Conservation (phyloP, 2,888 invertebrate genomes). For the Volucella inflata region DNA sequence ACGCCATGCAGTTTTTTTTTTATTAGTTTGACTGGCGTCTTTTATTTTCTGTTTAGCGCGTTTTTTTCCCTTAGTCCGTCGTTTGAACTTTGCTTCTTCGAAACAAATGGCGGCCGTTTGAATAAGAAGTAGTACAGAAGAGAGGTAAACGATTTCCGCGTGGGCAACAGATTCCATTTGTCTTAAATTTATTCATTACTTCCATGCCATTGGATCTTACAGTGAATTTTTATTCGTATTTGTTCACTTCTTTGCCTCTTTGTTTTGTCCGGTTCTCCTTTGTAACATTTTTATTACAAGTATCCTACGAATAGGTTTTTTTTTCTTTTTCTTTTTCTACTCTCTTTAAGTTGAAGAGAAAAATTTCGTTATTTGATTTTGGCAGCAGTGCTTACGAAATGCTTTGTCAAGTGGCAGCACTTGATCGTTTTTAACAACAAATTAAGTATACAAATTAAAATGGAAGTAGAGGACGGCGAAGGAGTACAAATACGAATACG, state of each 20-base stretch:
- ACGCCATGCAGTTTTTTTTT: constrained; percentile 63
- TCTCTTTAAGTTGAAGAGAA: constrained; percentile 25
- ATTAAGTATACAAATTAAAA: constrained; percentile 66
- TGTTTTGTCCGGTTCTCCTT: constrained; percentile 22
- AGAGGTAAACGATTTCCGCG: constrained; percentile 52
- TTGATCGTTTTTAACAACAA: constrained; percentile 62
- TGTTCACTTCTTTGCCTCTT: background rate
- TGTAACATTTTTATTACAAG: constrained; percentile 3
- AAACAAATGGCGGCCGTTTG: background rate
- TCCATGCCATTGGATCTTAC: constrained; percentile 66
- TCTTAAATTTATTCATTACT: constrained; percentile 71
- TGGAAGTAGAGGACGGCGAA: constrained; percentile 22
- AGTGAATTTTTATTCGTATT: constrained; percentile 16
- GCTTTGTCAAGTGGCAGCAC: constrained; percentile 61
- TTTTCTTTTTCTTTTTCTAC: constrained; percentile 21
- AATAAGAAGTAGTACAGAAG: constrained; percentile 21
- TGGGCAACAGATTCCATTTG: constrained; percentile 44
- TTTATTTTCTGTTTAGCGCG: constrained; percentile 23
- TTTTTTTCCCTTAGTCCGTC: constrained; percentile 1
- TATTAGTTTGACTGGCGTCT: constrained; percentile 50
- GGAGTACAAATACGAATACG: no score
- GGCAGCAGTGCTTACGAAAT: constrained; percentile 51
- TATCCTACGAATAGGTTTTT: background rate
- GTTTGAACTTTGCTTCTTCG: no score
- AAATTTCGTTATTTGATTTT: constrained; percentile 52